Conservation (phyloP, 2,797 vertebrate species). For the Prunella strophiata region DNA sequence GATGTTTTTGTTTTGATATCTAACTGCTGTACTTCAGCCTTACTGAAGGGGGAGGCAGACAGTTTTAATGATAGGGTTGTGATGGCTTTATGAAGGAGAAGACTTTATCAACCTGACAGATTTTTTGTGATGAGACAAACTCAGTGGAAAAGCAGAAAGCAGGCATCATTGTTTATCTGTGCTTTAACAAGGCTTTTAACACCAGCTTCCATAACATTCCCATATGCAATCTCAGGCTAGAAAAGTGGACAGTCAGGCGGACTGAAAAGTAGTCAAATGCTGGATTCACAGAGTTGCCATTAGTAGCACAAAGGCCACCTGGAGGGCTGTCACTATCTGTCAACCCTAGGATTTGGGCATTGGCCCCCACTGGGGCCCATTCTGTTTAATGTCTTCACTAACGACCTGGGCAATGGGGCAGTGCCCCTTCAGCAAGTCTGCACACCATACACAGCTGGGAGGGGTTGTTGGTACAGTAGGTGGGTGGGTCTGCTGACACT, state of each 20-base stretch:
- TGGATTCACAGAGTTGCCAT: not conserved
- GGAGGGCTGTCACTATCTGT: not conserved
- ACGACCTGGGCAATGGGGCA: fast-evolving
- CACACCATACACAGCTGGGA: not conserved
- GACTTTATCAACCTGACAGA: not conserved
- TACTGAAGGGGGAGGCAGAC: not conserved
- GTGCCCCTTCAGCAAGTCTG: not conserved
- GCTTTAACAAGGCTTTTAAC: not conserved
- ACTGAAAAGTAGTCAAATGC: not conserved
- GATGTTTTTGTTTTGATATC: not conserved
- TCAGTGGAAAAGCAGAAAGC: not conserved
- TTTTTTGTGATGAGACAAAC: not conserved
- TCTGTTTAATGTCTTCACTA: not conserved
- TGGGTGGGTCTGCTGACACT: not conserved
- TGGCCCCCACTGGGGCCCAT: too few species aligned
- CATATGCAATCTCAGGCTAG: not conserved
- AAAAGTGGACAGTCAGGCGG: not conserved
- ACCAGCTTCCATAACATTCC: not conserved
- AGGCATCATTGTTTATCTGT: not conserved
- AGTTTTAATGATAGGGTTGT: not conserved
- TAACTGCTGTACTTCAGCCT: not conserved
- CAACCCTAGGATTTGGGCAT: not conserved
- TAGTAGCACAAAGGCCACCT: not conserved
- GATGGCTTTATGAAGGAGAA: not conserved
- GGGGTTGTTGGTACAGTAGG: not conserved